These are phyloP conservation scores for Leistus spinibarbis DNA, from an alignment of 2,888 invertebrate genomes.

Conservation along the genomic window DNA sequence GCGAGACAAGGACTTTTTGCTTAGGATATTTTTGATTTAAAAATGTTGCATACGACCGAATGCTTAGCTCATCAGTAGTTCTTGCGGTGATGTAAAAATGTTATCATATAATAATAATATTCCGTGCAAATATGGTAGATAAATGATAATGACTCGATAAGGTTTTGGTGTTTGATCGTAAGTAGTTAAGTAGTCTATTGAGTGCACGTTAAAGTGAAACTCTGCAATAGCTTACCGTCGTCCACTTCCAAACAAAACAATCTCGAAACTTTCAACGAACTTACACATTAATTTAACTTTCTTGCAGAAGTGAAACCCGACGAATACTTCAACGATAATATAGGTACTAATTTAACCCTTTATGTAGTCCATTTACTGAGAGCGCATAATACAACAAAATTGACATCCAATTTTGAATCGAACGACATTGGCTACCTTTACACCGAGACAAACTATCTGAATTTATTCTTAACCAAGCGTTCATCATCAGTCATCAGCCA, in stretches of 20 bases:
- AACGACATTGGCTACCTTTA: no score
- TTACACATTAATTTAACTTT: slow-evolving; percentile 2
- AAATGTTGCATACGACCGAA: no score
- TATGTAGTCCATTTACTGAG: not conserved
- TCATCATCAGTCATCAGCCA: no score
- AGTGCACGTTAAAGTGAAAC: not conserved
- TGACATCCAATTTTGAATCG: no score
- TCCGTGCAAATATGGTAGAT: not conserved
- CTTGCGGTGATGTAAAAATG: no score
- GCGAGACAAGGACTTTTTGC: no score
- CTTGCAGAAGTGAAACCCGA: not conserved
- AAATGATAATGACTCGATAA: not conserved
- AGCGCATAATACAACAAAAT: no score
- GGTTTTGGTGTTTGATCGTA: not conserved
- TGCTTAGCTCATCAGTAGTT: no score
- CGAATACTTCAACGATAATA: not conserved
- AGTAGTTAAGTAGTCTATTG: not conserved
- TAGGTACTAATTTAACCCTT: not conserved
- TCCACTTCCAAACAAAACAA: slow-evolving; percentile 1
- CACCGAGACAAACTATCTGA: no score
- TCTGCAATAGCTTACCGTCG: not conserved
- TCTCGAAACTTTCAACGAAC: slow-evolving; percentile 2
- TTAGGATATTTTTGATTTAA: no score
- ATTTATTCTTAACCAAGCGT: no score
- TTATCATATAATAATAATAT: not conserved